A percentile compares a stretch with the other conserved stretches of the same genome.
These are phyloP conservation scores for Antheraea mylitta DNA, from an alignment of 1,140 invertebrate species.

Conservation along the genomic window DNA sequence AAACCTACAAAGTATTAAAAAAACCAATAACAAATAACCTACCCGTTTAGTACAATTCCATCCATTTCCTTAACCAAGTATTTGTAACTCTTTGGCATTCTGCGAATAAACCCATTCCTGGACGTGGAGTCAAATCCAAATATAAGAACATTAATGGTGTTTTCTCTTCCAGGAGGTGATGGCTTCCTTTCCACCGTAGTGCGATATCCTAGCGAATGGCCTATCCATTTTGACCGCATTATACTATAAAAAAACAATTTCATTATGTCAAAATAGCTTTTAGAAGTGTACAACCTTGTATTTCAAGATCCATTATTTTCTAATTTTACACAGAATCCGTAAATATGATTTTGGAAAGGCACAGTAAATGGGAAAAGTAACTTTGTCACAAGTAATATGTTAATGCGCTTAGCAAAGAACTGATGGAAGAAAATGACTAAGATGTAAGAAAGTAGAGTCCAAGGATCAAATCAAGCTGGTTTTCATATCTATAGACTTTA, in stretches of 20 bases:
- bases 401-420: no score
- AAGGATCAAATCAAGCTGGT: no score
- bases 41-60: slow-evolving; percentile 86
- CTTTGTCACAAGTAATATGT: no score
- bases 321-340: not conserved
- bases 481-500: no score
- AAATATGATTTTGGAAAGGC: no score
- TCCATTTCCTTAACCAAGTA: slow-evolving; percentile 86
- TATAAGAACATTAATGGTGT: slow-evolving; percentile 87
- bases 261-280: no score
- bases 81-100: slow-evolving; percentile 89
- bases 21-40: slow-evolving; percentile 20
- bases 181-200: slow-evolving; percentile 25
- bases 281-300: no score
- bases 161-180: slow-evolving; percentile 34
- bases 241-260: slow-evolving; percentile 23
- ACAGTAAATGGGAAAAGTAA: no score
- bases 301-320: no score
- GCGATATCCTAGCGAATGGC: slow-evolving; percentile 44
- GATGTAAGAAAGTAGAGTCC: no score
- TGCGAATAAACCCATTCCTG: slow-evolving; percentile 91
- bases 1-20: not conserved
- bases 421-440: no score
- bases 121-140: slow-evolving; percentile 96
- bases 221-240: slow-evolving; percentile 46